Conservation (phyloP, 2,888 invertebrate genomes). For the Eristalis arbustorum region DNA sequence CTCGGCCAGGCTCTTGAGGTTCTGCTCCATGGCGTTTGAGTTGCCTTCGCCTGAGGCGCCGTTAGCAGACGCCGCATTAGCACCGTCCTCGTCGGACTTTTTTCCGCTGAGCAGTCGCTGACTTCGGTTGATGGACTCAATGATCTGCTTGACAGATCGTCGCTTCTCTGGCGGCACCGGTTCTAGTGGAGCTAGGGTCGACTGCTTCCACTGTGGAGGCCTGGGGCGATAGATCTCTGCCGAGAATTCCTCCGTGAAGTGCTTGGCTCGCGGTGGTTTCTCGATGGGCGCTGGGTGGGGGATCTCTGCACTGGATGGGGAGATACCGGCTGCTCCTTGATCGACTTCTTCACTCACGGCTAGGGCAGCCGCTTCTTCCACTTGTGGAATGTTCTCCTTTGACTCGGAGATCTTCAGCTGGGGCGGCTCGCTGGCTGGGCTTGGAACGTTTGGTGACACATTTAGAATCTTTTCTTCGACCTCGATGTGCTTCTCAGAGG, state of each 20-base stretch:
- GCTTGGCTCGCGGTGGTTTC: conserved; percentile 49
- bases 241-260: conserved; percentile 40
- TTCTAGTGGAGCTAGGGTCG: conserved; percentile 72
- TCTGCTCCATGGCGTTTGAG: conserved; percentile 54
- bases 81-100: conserved; percentile 40
- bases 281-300: conserved; percentile 36
- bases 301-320: conserved; percentile 49
- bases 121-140: conserved; percentile 79
- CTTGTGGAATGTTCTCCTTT: conserved; percentile 35
- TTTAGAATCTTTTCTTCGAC: conserved; percentile 49
- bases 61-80: neutral
- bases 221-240: conserved; percentile 37
- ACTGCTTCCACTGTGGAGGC: conserved; percentile 72
- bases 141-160: conserved; percentile 78
- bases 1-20: conserved; percentile 71
- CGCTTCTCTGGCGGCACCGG: conserved; percentile 73
- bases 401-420: conserved; percentile 52
- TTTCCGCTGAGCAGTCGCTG: conserved; percentile 76
- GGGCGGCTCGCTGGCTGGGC: conserved; percentile 56
- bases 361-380: neutral
- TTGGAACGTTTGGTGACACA: conserved; percentile 24
- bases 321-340: conserved; percentile 27
- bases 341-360: neutral
- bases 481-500: conserved; percentile 1
- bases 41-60: conserved; percentile 31